These are phyloP conservation scores for Tetrax tetrax DNA, from an alignment of 2,113 vertebrate species.

Conservation along the genomic window DNA sequence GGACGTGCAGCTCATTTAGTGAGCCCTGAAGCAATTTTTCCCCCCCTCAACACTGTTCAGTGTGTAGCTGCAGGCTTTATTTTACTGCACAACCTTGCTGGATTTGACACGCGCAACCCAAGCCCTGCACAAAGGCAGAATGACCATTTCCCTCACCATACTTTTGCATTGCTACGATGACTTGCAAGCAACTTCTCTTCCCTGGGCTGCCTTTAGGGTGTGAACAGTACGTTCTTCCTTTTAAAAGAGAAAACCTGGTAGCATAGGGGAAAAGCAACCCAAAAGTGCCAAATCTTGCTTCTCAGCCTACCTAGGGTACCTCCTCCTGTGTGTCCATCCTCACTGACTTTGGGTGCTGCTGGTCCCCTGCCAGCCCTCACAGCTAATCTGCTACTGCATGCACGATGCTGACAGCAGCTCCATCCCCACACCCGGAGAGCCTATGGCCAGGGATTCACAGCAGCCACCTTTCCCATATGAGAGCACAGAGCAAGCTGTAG, in stretches of 20 bases:
- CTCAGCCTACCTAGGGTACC: not conserved
- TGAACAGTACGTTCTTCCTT: not conserved
- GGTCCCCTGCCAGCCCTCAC: not conserved
- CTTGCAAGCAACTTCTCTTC: not conserved
- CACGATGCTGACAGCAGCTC: not conserved
- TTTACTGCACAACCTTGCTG: not conserved
- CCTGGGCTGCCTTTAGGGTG: not conserved
- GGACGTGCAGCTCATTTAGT: not conserved
- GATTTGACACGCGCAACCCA: not conserved
- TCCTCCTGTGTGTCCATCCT: not conserved
- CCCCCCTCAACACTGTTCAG: not conserved
- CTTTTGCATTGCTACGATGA: not conserved
- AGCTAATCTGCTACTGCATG: not conserved
- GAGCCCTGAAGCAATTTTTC: not conserved
- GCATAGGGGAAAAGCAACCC: not conserved
- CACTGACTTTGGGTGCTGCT: not conserved
- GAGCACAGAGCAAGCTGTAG: not conserved
- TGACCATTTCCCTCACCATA: fast-evolving
- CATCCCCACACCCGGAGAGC: not conserved
- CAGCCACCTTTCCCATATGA: not conserved
- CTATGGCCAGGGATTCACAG: not conserved
- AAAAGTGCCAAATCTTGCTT: not conserved
- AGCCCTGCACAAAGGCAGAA: not conserved
- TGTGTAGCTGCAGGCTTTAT: not conserved
- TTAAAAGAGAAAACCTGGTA: not conserved